Evolutionary conservation across 2,888 invertebrate genomes (phyloP), one percentile per base, ranked within the genome.

Genomic region (Acanthosepion esculentum): DNA sequence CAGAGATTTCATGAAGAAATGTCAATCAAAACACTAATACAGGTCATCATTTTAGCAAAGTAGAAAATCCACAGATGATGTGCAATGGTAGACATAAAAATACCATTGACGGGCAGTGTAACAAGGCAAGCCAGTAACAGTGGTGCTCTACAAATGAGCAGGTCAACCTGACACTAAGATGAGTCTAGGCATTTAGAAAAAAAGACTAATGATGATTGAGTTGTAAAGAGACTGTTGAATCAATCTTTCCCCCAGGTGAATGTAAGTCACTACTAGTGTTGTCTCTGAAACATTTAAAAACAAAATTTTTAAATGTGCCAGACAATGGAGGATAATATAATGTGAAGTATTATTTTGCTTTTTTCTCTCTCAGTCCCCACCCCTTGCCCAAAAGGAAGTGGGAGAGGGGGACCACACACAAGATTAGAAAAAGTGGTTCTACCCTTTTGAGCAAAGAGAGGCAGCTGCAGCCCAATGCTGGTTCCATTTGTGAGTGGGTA

Each of bases 81-180:
- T 33, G 12, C 78, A 78, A 78, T 78, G 78, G 78, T 78, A 78
- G 33, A 78, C 33, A 33, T 78, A 78, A 33, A 78, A 59, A 18
- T 78, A 78, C 78, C 78, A 78, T 78, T 33, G n/a, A 78, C n/a
- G 33, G 78, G 78, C 78, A 78, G 78, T 78, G 78, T 78, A 78
- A 78, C 78, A 78, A 78, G 78, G 78, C 78, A 78, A 78, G 78
- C 78, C 78, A 78, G 78, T 18, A 78, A 78, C 78, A 78, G 78
- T n/a, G 18, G 78, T 78, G 78, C 78, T 78, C n/a, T n/a, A 78
- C 78, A 33, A 78, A 78, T n/a, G 78, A 33, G 33, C n/a, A n/a
- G n/a, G 78, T 78, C n/a, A 78, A 33, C n/a, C 78, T 33, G 12
- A 78, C 78, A n/a, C 78, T 15, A 33, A 33, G 33, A 78, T 78